Evolutionary conservation across 2,797 vertebrate species (phyloP).

Genomic region (Avahi laniger): DNA sequence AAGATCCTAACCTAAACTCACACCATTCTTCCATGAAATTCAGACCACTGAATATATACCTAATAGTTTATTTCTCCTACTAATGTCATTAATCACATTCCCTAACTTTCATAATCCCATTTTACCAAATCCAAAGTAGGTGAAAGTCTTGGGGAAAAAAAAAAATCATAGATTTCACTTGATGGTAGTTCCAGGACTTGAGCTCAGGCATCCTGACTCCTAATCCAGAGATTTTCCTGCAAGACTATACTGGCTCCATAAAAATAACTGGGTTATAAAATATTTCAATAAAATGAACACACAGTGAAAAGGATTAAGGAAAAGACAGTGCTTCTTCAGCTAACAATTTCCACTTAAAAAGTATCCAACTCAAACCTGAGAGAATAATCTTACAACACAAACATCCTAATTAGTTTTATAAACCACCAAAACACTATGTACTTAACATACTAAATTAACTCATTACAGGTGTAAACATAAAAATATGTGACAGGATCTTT

Average conservation of each 20-base stretch:
- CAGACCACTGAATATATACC: not conserved
- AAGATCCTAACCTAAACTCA: not conserved
- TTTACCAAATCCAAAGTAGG: constrained; percentile 1
- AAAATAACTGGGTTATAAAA: constrained; percentile 73
- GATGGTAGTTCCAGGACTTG: not conserved
- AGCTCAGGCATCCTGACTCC: constrained; percentile 58
- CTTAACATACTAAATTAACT: not conserved
- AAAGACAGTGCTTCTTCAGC: constrained; percentile 47
- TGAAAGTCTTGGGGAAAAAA: not conserved
- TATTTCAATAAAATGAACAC: constrained; percentile 71
- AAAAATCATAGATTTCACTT: not conserved
- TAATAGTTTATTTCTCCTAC: not conserved
- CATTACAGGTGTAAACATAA: constrained; percentile 32
- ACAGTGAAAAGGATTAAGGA: constrained; percentile 60
- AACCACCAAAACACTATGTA: not conserved
- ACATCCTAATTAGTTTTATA: constrained; percentile 17
- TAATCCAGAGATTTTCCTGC: constrained; percentile 69
- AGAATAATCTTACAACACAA: constrained; percentile 15
- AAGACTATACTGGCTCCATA: constrained; percentile 66
- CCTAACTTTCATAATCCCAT: not conserved
- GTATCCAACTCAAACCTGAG: constrained; percentile 18
- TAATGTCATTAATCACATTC: not conserved
- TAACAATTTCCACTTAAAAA: constrained; percentile 63
- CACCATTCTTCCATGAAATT: constrained; percentile 8
- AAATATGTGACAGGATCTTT: not conserved